Evolutionary conservation across 2,888 invertebrate genomes (phyloP).

Genomic region (Torymus auratus): DNA sequence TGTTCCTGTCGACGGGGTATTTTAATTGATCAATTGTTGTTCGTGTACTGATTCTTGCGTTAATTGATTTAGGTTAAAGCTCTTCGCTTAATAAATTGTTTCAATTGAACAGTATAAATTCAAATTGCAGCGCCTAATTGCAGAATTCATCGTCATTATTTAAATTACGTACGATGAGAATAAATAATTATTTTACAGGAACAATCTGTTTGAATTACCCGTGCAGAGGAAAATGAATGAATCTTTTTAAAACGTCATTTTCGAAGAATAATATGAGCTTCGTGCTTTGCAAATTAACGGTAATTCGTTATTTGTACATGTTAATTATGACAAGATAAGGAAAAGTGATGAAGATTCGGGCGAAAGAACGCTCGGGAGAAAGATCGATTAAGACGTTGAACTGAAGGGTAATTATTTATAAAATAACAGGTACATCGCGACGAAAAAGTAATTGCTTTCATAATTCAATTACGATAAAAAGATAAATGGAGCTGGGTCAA

Average conservation of each 20-base stretch:
- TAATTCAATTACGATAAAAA: slow-evolving; percentile 45
- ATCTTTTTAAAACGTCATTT: background rate
- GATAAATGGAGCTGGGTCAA: background rate
- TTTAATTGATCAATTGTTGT: slow-evolving; percentile 49
- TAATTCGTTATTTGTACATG: slow-evolving; percentile 20
- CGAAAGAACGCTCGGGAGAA: background rate
- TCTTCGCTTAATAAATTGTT: background rate
- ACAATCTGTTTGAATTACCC: too few relatives aligned
- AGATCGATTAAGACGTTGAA: slow-evolving; percentile 44
- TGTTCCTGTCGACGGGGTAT: background rate
- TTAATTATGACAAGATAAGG: slow-evolving; percentile 37
- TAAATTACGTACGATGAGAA: too few relatives aligned
- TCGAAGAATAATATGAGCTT: background rate
- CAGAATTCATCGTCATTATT: too few relatives aligned
- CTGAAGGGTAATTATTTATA: slow-evolving; percentile 23
- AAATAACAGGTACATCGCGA: slow-evolving; percentile 9
- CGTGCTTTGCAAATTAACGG: slow-evolving; percentile 24
- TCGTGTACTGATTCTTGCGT: slow-evolving; percentile 20
- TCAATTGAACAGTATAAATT: background rate
- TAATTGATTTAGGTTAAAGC: background rate
- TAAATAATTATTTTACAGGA: too few relatives aligned
- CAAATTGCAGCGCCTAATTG: background rate
- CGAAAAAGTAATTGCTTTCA: slow-evolving; percentile 25
- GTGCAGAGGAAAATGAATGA: too few relatives aligned
- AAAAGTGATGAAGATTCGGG: background rate